These are phyloP conservation scores for Rousettus madagascariensis DNA, from an alignment of 2,797 vertebrate species.

Conservation along the genomic window DNA sequence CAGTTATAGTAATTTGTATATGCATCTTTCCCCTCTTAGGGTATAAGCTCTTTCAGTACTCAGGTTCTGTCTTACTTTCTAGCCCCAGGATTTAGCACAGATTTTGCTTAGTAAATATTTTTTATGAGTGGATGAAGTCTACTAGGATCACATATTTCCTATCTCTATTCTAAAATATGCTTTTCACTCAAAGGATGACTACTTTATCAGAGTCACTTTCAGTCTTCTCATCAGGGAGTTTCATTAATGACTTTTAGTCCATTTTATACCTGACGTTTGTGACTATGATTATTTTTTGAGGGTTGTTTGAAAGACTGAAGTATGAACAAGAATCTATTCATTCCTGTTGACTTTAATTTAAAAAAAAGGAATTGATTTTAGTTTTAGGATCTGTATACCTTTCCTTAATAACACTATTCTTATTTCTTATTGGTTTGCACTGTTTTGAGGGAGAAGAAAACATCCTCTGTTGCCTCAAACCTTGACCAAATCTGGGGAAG, in stretches of 20 bases:
- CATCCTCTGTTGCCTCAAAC: slow-evolving; percentile 8
- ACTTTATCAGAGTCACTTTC: neutral
- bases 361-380: neutral
- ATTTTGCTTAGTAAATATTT: slow-evolving; percentile 1
- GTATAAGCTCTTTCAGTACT: neutral
- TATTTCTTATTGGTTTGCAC: neutral
- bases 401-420: neutral
- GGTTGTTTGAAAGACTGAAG: neutral
- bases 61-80: neutral
- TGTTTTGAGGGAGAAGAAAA: slow-evolving; percentile 22
- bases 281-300: neutral
- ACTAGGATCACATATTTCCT: neutral
- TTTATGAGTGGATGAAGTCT: neutral
- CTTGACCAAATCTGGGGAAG: neutral
- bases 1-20: neutral
- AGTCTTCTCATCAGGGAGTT: neutral
- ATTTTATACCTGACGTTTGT: neutral
- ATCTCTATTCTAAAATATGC: neutral
- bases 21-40: neutral
- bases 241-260: neutral
- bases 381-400: neutral
- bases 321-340: neutral
- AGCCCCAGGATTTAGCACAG: neutral
- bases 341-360: neutral
- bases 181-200: neutral